phyloP scores from a whole-genome alignment of 2,113 vertebrate species.

The Trematocara marginatum region DNA sequence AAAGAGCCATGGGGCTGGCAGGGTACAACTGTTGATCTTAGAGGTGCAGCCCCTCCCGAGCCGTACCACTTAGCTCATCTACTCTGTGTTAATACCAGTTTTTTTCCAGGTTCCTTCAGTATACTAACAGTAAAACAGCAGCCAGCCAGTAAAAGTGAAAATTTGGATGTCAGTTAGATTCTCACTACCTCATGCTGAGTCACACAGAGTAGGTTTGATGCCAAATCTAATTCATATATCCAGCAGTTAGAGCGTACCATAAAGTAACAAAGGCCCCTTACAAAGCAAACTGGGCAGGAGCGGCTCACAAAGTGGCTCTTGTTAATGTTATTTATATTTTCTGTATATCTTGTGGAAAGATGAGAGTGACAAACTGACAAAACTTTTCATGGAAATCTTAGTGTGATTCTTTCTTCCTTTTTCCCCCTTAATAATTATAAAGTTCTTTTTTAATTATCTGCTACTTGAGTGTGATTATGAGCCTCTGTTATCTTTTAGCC shows the following conservation, averaged over 20 bases:
- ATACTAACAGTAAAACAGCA: not conserved
- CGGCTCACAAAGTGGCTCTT: not conserved
- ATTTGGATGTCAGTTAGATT: constrained; percentile 13
- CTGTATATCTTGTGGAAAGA: not conserved
- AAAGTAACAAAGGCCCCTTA: not conserved
- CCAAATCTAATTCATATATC: not conserved
- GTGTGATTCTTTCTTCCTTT: not conserved
- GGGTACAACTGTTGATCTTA: constrained; percentile 14
- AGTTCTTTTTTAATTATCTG: not conserved
- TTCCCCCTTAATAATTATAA: not conserved
- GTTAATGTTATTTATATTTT: not conserved
- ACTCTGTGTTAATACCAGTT: not conserved
- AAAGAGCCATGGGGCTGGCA: constrained; percentile 19
- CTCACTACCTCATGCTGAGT: constrained; percentile 40
- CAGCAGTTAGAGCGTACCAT: not conserved
- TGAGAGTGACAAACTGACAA: not conserved
- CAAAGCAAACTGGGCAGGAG: not conserved
- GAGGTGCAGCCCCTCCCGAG: constrained; percentile 2
- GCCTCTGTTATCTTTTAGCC: constrained; percentile 9
- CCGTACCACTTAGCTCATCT: constrained; percentile 31
- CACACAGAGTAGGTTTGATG: not conserved
- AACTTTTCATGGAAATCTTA: not conserved
- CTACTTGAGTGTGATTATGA: not conserved
- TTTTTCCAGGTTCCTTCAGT: constrained; percentile 22
- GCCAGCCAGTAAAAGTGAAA: constrained; percentile 33